A percentile compares a stretch with the other conserved stretches of the same genome.
phyloP scores from a whole-genome alignment of 2,113 vertebrate genomes.

The Seriola dumerili region DNA sequence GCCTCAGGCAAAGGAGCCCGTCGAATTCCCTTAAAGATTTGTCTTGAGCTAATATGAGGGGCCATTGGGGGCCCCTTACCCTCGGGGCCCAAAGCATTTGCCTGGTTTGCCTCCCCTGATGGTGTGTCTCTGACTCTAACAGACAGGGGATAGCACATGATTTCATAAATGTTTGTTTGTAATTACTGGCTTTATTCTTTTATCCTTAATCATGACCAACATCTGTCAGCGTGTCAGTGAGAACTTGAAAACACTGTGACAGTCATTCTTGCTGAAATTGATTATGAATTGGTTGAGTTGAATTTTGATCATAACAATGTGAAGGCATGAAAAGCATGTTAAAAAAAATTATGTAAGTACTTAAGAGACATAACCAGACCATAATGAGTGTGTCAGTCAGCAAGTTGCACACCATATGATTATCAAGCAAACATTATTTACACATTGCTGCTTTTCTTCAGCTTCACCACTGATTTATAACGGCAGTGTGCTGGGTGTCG shows the following conservation, averaged over 20 bases:
- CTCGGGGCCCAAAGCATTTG: no score
- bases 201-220: background rate
- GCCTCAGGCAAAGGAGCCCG: no score
- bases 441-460: background rate
- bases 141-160: background rate
- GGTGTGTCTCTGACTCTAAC: background rate
- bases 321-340: background rate
- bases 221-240: background rate
- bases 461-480: background rate
- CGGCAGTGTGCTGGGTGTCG: background rate
- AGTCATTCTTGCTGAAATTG: no score
- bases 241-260: background rate
- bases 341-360: background rate
- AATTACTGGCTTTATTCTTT: background rate
- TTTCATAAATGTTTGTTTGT: background rate
- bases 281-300: background rate
- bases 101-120: no score
- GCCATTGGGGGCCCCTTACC: no score
- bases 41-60: no score
- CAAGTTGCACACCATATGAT: background rate
- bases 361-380: background rate
- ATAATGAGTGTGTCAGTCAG: conserved; percentile 7
- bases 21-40: no score
- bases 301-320: background rate
- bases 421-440: conserved; percentile 17